These are phyloP conservation scores for Athripsodes cinereus DNA, from an alignment of 2,888 invertebrate species.

Conservation along the genomic window DNA sequence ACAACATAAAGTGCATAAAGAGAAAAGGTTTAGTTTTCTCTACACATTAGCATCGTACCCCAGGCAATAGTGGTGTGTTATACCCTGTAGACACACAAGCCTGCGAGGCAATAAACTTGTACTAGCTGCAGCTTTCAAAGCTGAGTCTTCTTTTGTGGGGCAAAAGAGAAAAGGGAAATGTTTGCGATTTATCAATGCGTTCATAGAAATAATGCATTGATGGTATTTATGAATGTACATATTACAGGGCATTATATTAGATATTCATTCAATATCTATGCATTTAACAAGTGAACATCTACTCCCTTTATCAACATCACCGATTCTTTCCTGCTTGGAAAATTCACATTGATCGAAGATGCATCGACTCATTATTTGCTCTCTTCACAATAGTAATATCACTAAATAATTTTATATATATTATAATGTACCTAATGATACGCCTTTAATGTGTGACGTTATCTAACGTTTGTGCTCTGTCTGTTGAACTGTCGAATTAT, in stretches of 20 bases:
- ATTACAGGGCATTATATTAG: too few species aligned
- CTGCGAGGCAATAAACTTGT: constrained; percentile 12
- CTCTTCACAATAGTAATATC: too few species aligned
- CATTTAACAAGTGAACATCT: not conserved
- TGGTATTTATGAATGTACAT: not conserved
- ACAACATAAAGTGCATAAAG: too few species aligned
- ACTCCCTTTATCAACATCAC: not conserved
- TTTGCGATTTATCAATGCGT: constrained; percentile 12
- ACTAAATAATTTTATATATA: too few species aligned
- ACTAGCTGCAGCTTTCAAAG: constrained; percentile 5
- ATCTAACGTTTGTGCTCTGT: too few species aligned
- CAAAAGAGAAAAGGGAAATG: constrained; percentile 6
- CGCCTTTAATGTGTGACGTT: too few species aligned
- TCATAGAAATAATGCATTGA: constrained; percentile 6
- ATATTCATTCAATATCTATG: not conserved
- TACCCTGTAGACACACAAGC: not conserved
- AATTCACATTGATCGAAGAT: too few species aligned
- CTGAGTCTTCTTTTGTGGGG: constrained; percentile 3
- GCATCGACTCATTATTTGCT: too few species aligned
- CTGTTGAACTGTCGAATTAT: too few species aligned
- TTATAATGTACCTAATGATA: too few species aligned
- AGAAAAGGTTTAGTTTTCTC: too few species aligned
- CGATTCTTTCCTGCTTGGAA: not conserved
- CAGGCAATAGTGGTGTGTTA: not conserved
- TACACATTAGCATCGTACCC: constrained; percentile 7